Base-by-base conservation (phyloP, 2,797 vertebrate species). In the Sebastes steindachneri region DNA sequence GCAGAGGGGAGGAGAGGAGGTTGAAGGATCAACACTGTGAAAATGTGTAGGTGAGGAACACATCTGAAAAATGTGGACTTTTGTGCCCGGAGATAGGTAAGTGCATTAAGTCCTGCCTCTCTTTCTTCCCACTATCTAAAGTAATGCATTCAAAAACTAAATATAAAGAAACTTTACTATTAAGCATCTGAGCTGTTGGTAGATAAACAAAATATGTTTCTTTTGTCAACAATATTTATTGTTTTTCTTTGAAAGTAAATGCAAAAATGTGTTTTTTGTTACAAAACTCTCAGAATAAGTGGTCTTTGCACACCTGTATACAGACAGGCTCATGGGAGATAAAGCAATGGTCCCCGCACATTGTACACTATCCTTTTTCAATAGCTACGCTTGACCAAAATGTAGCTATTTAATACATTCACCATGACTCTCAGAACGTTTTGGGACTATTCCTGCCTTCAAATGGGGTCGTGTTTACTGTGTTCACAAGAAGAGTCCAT, bases 41-140 rank as follows among this genome's bases (percentile, higher is more conserved):
- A 75, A 70, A 66, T 79, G 65, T 80, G 80, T 29, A 48, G 68
- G 73, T 73, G 81, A 83, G 73, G 33, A 66, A 70, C 28, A 54
- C 15, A 71, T 37, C 15, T 4, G 10, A 64, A 76, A 68, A 69
- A 69, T 37, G 19, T 23, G 29, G 23, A 57, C 55, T 73, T 73
- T 62, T 59, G 26, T 17, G 9, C 3, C 23, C 8, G 37, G 19
- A 69, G 19, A 67, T 6, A 6, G 23, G 10, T 23, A 63, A 53
- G 19, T 65, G 28, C 2, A 37, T 55, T 57, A 31, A 12, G 11
- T 63, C 25, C 9, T 31, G 11, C 63, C 26, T 72, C 26, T 8
- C 23, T 51, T 41, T 12, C 11, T 21, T 67, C 33, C 53, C 41
- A 72, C n/a, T 9, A 57, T 41, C 4, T 37, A 57, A 73, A 66